Evolutionary conservation across 2,888 invertebrate species (phyloP).

Genomic region (Platycheirus albimanus): DNA sequence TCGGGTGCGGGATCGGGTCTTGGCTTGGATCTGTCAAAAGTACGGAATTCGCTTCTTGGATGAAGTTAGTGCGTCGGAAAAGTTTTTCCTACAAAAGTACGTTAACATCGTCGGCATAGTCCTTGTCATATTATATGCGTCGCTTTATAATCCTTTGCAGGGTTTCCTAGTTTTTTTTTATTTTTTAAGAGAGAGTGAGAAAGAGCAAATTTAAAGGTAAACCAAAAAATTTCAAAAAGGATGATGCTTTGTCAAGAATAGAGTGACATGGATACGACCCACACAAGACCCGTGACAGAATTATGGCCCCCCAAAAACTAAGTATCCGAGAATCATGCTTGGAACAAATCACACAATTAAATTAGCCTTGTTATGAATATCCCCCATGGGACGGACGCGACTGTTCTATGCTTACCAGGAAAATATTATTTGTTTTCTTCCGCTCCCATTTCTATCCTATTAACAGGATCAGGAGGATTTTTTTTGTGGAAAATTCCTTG

Average conservation of each 20-base stretch:
- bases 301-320: neutral
- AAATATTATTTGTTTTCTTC: conserved; percentile 9
- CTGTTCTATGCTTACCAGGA: conserved; percentile 13
- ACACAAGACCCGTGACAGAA: neutral
- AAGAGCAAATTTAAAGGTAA: neutral
- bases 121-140: conserved; percentile 9
- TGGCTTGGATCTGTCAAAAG: conserved; percentile 10
- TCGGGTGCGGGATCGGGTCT: too few species aligned
- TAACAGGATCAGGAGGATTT: conserved; percentile 39
- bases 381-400: conserved; percentile 62
- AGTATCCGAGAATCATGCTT: conserved; percentile 34
- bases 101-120: neutral
- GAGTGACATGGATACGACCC: conserved; percentile 64
- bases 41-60: conserved; percentile 5
- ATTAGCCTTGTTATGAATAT: conserved; percentile 69
- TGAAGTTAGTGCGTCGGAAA: conserved; percentile 38
- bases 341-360: conserved; percentile 69
- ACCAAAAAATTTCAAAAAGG: conserved; percentile 2
- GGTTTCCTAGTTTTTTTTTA: neutral
- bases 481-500: conserved; percentile 1
- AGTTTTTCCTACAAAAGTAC: conserved; percentile 26
- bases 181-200: neutral
- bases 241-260: conserved; percentile 51
- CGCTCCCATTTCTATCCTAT: conserved; percentile 13
- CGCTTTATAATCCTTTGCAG: conserved; percentile 19